Evolutionary conservation across 2,797 vertebrate species (phyloP).

Genomic region (Alcedo atthis): DNA sequence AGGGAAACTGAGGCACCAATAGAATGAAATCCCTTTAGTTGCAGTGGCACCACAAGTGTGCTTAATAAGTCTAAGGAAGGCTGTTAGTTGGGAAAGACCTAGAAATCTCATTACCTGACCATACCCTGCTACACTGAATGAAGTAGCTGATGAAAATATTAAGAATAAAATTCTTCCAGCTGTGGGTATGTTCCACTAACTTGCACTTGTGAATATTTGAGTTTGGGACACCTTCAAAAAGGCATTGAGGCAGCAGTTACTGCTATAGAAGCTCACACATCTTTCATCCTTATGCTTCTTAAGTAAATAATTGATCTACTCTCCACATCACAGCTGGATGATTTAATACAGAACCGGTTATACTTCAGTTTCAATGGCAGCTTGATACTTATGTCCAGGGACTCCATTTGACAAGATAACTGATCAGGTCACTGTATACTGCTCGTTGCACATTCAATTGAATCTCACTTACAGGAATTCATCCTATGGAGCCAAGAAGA

Average conservation of each 20-base stretch:
- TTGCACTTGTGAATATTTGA: not conserved
- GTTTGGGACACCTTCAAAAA: not conserved
- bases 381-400: constrained; percentile 4
- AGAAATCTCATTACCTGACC: not conserved
- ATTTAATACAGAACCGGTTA: constrained; percentile 12
- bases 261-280: accelerated
- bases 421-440: not conserved
- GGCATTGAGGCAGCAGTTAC: not conserved
- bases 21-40: not conserved
- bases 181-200: not conserved
- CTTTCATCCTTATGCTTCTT: not conserved
- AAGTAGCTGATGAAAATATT: not conserved
- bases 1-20: not conserved
- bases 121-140: not conserved
- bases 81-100: not conserved
- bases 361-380: not conserved
- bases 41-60: not conserved
- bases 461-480: constrained; percentile 34
- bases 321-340: not conserved
- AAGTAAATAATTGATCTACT: not conserved
- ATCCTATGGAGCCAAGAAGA: constrained; percentile 2
- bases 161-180: not conserved
- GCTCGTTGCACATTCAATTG: not conserved
- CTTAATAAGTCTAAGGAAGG: not conserved
- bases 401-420: constrained; percentile 43